Base-by-base conservation (phyloP, 2,113 vertebrate genomes). In the Chionomys nivalis region DNA sequence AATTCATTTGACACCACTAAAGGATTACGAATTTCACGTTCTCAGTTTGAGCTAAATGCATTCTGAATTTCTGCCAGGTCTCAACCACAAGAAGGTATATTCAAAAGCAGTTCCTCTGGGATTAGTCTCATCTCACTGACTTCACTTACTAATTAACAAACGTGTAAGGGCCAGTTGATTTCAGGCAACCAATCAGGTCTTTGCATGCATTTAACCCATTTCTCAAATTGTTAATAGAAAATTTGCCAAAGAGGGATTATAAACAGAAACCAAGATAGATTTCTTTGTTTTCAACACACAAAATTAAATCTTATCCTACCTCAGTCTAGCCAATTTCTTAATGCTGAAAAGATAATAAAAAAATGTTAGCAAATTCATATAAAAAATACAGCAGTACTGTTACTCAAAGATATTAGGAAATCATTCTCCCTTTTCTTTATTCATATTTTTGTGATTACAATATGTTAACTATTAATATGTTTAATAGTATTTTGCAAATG, bases 81-180 rank as follows among this genome's bases (percentile, higher is more conserved):
- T 68, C 58, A 58, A 55, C 78, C 52, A 78, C 1, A 6, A 23
- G 89, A 82, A 82, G 47, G 81, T 87, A 47, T 89, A 77, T 61
- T 79, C 78, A 23, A 90, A 94, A 78, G 73, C 82, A 95, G 31
- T 76, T 98, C 81, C 82, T 94, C 82, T 91, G 96, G 42, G 65
- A 75, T 75, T 96, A 90, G 90, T 94, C 88, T 95, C 4, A 1
- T 92, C 92, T 97, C 95, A 95, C 82, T 68, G 96, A 76, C 76
- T 94, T 98, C 68, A 52, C 89, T 95, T 63, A 68, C 66, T 85
- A 96, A 93, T 92, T 96, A 97, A 94, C 72, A 44, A 76, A 49
- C 90, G 42, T 90, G 77, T 91, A 95, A 96, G 93, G 93, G 90
- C 63, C 66, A 75, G 70, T 66, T 96, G 77, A 76, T 96, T 92